These are phyloP conservation scores for Luehdorfia chinensis DNA, from an alignment of 1,140 invertebrate species.

Conservation along the genomic window DNA sequence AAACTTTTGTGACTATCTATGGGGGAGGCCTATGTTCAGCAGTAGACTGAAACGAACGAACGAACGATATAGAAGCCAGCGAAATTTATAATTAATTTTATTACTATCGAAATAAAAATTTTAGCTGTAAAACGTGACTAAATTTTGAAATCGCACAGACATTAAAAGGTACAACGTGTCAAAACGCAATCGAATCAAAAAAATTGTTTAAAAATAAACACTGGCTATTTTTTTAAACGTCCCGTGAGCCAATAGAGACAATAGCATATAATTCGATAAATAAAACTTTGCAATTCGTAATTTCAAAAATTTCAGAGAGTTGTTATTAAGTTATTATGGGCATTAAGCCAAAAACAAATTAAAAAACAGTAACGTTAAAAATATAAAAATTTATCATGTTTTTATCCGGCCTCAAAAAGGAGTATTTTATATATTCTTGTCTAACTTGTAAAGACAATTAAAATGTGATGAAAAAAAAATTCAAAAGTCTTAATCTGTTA, in stretches of 20 bases:
- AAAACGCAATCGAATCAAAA: neutral
- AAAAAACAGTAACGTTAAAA: no score
- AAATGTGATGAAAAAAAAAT: no score
- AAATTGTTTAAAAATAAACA: neutral
- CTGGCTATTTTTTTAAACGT: neutral
- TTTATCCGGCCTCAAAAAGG: no score
- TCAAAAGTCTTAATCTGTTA: no score
- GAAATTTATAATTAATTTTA: neutral
- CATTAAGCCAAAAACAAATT: no score
- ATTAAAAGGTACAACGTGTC: slow-evolving; percentile 12
- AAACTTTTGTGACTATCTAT: no score
- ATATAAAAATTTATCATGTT: no score
- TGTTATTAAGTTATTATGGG: neutral
- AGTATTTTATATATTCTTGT: no score
- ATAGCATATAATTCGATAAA: neutral
- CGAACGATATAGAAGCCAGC: no score
- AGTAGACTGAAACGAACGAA: no score
- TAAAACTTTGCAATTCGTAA: neutral
- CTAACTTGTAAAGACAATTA: no score
- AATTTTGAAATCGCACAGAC: slow-evolving; percentile 1
- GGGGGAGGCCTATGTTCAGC: no score
- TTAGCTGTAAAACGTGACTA: slow-evolving; percentile 4
- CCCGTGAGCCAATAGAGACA: neutral
- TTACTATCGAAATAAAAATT: neutral
- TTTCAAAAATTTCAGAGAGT: neutral